phyloP scores from a whole-genome alignment of 2,888 invertebrate genomes.

The Eupithecia exiguata region DNA sequence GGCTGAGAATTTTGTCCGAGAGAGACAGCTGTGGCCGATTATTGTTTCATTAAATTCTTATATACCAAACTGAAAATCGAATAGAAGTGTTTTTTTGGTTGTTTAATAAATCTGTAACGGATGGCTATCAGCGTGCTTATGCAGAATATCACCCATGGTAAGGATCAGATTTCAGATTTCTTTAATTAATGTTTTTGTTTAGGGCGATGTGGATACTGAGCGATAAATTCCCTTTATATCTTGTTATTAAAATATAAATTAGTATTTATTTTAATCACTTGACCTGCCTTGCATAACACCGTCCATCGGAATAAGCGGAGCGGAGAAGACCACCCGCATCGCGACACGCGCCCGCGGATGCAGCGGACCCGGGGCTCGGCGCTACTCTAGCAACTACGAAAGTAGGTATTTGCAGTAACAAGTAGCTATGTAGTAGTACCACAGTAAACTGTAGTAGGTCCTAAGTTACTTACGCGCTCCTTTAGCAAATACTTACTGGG shows the following conservation, averaged over 20 bases:
- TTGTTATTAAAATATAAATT: background rate
- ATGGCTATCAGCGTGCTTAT: background rate
- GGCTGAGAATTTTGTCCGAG: background rate
- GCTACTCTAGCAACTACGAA: background rate
- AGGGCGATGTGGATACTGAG: no score
- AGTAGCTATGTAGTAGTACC: no score
- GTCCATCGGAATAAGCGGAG: conserved; percentile 43
- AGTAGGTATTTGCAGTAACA: no score
- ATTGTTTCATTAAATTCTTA: background rate
- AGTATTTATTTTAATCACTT: background rate
- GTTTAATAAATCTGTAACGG: background rate
- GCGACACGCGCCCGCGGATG: conserved; percentile 61
- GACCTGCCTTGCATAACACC: conserved; percentile 27
- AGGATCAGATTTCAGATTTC: background rate
- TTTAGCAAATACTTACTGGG: background rate
- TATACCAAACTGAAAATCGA: background rate
- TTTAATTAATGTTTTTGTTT: background rate
- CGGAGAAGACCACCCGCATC: conserved; percentile 59
- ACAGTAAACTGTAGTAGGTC: no score
- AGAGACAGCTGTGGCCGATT: background rate
- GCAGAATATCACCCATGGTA: background rate
- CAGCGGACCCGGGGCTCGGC: conserved; percentile 22
- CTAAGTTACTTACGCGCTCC: background rate
- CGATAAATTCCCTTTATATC: background rate
- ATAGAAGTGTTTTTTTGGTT: background rate